These are phyloP conservation scores for Argyra leucocephala DNA, from an alignment of 2,888 invertebrate species.

Conservation along the genomic window DNA sequence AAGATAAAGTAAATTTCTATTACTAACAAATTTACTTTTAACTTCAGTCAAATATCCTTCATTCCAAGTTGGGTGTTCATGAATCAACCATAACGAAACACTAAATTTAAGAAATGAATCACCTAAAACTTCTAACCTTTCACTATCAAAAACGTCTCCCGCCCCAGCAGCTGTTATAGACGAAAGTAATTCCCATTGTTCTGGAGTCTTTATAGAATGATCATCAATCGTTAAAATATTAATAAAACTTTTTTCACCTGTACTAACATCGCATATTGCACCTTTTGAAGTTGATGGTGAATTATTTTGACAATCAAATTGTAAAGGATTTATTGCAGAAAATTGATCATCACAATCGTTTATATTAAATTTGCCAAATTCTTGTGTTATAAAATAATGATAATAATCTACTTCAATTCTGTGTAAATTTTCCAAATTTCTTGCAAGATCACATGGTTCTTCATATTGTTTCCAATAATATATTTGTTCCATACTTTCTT, in stretches of 20 bases:
- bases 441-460: slow-evolving; percentile 61
- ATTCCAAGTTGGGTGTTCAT: slow-evolving; percentile 52
- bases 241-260: slow-evolving; percentile 22
- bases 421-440: slow-evolving; percentile 46
- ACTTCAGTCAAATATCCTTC: slow-evolving; percentile 66
- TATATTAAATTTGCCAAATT: neutral
- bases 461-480: slow-evolving; percentile 35
- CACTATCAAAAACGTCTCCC: slow-evolving; percentile 65
- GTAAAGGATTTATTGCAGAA: neutral
- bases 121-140: slow-evolving; percentile 74
- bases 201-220: slow-evolving; percentile 27
- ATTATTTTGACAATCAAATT: neutral
- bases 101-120: slow-evolving; percentile 76
- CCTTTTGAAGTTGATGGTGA: slow-evolving; percentile 18
- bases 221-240: slow-evolving; percentile 26
- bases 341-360: neutral
- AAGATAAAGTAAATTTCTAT: slow-evolving; percentile 74
- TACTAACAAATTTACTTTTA: slow-evolving; percentile 61
- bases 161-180: slow-evolving; percentile 60
- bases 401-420: slow-evolving; percentile 63
- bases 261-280: slow-evolving; percentile 19
- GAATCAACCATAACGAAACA: slow-evolving; percentile 57
- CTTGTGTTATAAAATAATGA: slow-evolving; percentile 49
- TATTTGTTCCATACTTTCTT: slow-evolving; percentile 5
- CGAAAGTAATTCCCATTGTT: slow-evolving; percentile 41